Base-by-base conservation (phyloP, 2,113 vertebrate genomes). In the Oncorhynchus gorbuscha region DNA sequence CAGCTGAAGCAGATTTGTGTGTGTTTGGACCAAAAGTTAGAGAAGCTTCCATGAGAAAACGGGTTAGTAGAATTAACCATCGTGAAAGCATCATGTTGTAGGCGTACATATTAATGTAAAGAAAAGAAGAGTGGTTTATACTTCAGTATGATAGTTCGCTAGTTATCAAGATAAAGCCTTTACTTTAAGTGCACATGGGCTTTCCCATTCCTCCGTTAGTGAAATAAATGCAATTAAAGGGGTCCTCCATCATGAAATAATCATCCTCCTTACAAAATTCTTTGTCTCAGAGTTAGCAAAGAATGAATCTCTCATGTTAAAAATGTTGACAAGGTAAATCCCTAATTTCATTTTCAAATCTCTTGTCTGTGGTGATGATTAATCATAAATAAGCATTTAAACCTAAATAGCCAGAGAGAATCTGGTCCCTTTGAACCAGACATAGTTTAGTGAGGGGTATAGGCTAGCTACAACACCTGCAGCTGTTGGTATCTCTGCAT, bases 401-500 rank as follows among this genome's bases (percentile, higher is more conserved):
- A 58, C 69, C 48, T 84, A 45, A 68, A 20, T 69, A 55, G 39
- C 49, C 32, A 72, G 59, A 62, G 59, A 22, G 45, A 87, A 72
- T 55, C 67, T 32, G 55, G 64, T 62, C 22, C 24, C 26, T 69
- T 81, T 66, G 71, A 61, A 75, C 26, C 59, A 83, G 70, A 77
- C 79, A 45, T 74, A 62, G 55, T 79, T 69, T 67, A 76, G 75
- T 74, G 39, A 80, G 28, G 26, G 65, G 13, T 58, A 68, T 69
- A 72, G 76, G 55, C 22, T n/a, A 70, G 73, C 72, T 71, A 48
- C 64, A 75, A 62, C 16, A 71, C 32, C 61, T 81, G 76, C 67
- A 45, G 39, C 69, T 65, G 73, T 72, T 77, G 74, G 67, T 67
- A 35, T 86, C 73, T 84, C 72, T 51, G 62, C 75, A 71, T 78